Conservation (phyloP, 30 jellyfish, hydroid and myxozoan species). For the Hydractinia echinata region DNA sequence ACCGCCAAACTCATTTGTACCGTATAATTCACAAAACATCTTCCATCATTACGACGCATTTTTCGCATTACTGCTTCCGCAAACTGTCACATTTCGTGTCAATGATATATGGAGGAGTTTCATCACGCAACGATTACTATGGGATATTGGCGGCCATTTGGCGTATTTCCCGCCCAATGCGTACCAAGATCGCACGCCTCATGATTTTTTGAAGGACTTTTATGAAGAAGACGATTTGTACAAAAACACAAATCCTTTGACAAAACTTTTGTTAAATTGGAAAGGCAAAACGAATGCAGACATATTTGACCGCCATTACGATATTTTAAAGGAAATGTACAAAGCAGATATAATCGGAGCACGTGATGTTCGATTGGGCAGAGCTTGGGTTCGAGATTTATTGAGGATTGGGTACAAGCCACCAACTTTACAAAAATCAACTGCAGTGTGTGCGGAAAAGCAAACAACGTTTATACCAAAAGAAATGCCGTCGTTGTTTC, state of each 20-base stretch:
- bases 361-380: slow-evolving; percentile 65
- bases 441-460: slow-evolving; percentile 25
- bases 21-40: slow-evolving; percentile 90
- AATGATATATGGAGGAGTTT: slow-evolving; percentile 94
- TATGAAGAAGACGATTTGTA: slow-evolving; percentile 79
- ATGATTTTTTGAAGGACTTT: slow-evolving; percentile 68
- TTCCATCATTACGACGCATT: slow-evolving; percentile 68
- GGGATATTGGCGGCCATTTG: slow-evolving; percentile 96
- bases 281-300: slow-evolving; percentile 39
- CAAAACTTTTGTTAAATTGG: slow-evolving; percentile 69
- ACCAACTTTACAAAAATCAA: slow-evolving; percentile 47
- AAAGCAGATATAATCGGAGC: slow-evolving; percentile 66
- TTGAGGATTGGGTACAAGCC: slow-evolving; percentile 68
- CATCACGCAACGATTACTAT: slow-evolving; percentile 74
- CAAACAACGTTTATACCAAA: slow-evolving; percentile 46
- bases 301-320: slow-evolving; percentile 68
- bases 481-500: slow-evolving; percentile 73
- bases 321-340: slow-evolving; percentile 57
- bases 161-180: slow-evolving; percentile 95
- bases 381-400: slow-evolving; percentile 91
- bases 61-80: slow-evolving; percentile 70
- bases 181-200: slow-evolving; percentile 89
- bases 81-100: slow-evolving; percentile 78
- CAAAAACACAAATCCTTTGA: slow-evolving; percentile 53
- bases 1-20: slow-evolving; percentile 76